Evolutionary conservation across 2,888 invertebrate genomes (phyloP), one percentile per base, ranked within the genome.

Genomic region (Rhopalosiphum nymphaeae): DNA sequence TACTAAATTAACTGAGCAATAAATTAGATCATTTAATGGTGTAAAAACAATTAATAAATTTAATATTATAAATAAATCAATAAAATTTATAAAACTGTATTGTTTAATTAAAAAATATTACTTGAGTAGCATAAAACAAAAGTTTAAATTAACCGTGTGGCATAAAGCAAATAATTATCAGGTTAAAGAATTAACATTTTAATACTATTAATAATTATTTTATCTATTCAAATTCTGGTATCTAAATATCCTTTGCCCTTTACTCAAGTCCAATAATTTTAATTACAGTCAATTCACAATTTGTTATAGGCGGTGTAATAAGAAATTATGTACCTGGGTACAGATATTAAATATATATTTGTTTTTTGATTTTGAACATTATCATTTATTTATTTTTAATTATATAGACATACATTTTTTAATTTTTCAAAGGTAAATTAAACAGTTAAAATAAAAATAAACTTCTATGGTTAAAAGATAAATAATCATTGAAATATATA

Each of bases 381-480:
- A 36, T 11, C 53, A 61, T n/a, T 67, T 1, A 67, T 67, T 67
- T 0, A n/a, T n/a, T n/a, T 57, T 67, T 67, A 5, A 67, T 67
- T n/a, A 67, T 16, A n/a, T 67, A 44, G 44, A 16, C 1, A 36
- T 67, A 16, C 9, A 67, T n/a, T n/a, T 67, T 56, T 49, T 49
- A 49, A 49, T 5, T 56, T 56, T 13, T 21, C 29, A 61, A 57
- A 26, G 36, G 49, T n/a, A 13, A 29, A 89, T 44, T 10, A 61
- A 61, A 87, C 3, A 88, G 36, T 36, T 26, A 11, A 29, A 46
- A n/a, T 61, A n/a, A n/a, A 67, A 46, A 26, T 9, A n/a, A 10
- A 61, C n/a, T 21, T 56, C 11, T 49, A 90, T 67, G n/a, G 42
- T 56, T 21, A 84, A 91, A 84, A 84, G 84, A 91, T 91, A 84